phyloP scores from a whole-genome alignment of 92 coral and sea anemone species.

The Phymanthus crucifer region DNA sequence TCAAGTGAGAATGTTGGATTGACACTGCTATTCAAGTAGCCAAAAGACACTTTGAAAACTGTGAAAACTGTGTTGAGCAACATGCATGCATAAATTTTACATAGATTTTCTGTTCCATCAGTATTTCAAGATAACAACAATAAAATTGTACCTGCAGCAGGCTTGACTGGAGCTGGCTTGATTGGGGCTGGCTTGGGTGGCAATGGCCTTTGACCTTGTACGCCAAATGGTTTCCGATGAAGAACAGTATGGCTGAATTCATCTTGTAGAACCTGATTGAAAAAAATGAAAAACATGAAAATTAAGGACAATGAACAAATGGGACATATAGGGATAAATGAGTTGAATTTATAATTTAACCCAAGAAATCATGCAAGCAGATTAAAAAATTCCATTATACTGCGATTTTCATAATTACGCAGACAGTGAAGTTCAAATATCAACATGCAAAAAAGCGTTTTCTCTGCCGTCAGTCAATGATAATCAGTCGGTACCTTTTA shows the following conservation, averaged over 20 bases:
- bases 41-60: too few species aligned
- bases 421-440: too few species aligned
- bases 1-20: too few species aligned
- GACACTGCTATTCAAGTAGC: too few species aligned
- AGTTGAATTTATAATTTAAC: background rate
- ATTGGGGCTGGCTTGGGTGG: constrained; percentile 41
- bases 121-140: too few species aligned
- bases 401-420: too few species aligned
- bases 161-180: constrained; percentile 51
- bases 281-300: background rate
- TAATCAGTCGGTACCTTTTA: too few species aligned
- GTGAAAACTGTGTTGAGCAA: too few species aligned
- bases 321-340: background rate
- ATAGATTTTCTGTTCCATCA: too few species aligned
- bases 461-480: too few species aligned
- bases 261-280: constrained; percentile 68
- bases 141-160: constrained; percentile 46
- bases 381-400: background rate
- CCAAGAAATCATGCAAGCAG: background rate
- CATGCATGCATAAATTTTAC: too few species aligned
- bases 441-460: too few species aligned
- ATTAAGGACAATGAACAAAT: background rate
- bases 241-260: constrained; percentile 97
- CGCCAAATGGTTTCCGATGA: constrained; percentile 90
- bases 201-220: constrained; percentile 62